Percentiles rank a stretch among this genome's conserved stretches.
Evolutionary conservation across 2,113 vertebrate genomes (phyloP).

Genomic region (Oreochromis aureus): DNA sequence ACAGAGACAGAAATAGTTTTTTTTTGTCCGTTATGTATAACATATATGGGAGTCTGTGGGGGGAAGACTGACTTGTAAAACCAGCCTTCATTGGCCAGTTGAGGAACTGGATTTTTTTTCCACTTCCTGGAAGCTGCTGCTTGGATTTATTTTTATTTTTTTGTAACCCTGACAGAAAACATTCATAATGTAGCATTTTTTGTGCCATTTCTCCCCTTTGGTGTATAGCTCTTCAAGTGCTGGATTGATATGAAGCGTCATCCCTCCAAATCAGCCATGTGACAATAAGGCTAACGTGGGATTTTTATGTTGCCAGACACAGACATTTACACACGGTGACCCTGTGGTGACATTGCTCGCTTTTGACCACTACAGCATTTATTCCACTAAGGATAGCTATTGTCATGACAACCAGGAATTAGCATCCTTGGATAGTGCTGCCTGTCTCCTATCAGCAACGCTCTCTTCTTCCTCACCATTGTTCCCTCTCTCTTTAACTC

Average conservation of each 20-base stretch:
- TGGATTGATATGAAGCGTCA: neutral
- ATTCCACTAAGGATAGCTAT: neutral
- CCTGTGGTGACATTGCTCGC: neutral
- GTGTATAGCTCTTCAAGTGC: neutral
- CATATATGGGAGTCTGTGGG: neutral
- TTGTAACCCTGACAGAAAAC: neutral
- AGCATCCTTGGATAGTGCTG: constrained; percentile 33
- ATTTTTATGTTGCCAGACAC: neutral
- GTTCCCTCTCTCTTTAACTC: neutral
- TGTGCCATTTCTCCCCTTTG: neutral
- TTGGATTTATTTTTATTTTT: neutral
- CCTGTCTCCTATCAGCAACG: neutral
- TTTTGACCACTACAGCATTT: neutral
- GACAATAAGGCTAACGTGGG: neutral
- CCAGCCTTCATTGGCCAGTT: neutral
- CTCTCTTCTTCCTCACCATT: constrained; percentile 14
- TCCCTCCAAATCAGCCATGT: neutral
- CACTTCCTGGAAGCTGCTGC: neutral
- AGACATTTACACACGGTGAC: neutral
- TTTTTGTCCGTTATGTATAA: neutral
- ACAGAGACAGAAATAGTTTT: too few relatives aligned
- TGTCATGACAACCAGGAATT: constrained; percentile 62
- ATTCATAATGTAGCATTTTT: neutral
- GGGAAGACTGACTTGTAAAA: neutral
- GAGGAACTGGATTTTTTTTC: neutral